Conservation (phyloP, 1,140 invertebrate genomes). For the Cyphomyrmex costatus region DNA sequence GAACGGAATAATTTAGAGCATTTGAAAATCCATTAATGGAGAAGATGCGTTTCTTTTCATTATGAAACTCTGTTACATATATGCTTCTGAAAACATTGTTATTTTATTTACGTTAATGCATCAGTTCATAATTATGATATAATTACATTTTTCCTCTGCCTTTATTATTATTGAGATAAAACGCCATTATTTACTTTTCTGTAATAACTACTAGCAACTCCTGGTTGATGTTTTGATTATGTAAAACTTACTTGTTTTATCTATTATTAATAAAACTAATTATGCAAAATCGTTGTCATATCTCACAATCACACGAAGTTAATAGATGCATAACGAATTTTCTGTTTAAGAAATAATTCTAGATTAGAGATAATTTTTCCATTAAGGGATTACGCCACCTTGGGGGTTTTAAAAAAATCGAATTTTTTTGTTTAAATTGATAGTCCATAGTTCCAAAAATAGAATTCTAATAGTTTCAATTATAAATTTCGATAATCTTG, state of each 20-base stretch:
- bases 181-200: constrained; percentile 61
- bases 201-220: constrained; percentile 54
- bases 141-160: constrained; percentile 1
- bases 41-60: background rate
- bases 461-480: no score
- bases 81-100: background rate
- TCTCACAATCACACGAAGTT: background rate
- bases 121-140: background rate
- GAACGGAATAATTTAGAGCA: background rate
- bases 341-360: background rate
- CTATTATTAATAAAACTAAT: constrained; percentile 41
- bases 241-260: no score
- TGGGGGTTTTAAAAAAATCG: no score
- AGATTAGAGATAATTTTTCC: background rate
- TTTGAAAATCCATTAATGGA: constrained; percentile 15
- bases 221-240: no score
- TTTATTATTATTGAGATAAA: constrained; percentile 36
- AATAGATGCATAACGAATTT: background rate
- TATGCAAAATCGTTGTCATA: constrained; percentile 32
- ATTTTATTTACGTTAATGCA: constrained; percentile 20
- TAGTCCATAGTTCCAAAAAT: no score
- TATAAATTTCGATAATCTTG: no score
- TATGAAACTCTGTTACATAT: background rate
- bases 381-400: background rate
- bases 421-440: no score